Percentiles rank a stretch among this genome's conserved stretches.
Conservation (phyloP, 2,113 vertebrate species). For the Uria aalge region DNA sequence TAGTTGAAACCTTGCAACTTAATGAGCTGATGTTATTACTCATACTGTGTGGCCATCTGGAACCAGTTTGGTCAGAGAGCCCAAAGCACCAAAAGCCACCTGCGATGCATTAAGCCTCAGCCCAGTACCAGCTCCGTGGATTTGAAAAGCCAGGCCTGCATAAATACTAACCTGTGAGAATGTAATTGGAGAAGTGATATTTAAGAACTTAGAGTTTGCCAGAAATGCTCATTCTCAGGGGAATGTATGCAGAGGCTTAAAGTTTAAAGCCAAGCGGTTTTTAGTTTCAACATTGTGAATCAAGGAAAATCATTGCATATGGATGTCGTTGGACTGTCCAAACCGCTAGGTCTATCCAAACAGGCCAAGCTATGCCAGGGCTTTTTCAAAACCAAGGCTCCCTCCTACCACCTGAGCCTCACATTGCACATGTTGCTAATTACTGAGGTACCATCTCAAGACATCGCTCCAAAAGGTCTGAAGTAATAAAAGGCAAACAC, state of each 20-base stretch:
- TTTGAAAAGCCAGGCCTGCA: conserved; percentile 72
- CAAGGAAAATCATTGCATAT: conserved; percentile 60
- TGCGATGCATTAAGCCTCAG: conserved; percentile 80
- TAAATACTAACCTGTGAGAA: conserved; percentile 78
- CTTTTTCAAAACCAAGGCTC: neutral
- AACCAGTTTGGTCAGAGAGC: conserved; percentile 77
- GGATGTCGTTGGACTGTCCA: conserved; percentile 56
- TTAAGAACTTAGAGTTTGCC: conserved; percentile 75
- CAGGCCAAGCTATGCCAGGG: conserved; percentile 4
- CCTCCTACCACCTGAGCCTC: conserved; percentile 20
- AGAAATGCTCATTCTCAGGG: conserved; percentile 71
- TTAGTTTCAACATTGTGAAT: conserved; percentile 72
- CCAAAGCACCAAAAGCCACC: conserved; percentile 74
- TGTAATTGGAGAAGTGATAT: conserved; percentile 83
- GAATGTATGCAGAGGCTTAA: conserved; percentile 72
- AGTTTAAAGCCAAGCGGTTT: conserved; percentile 72
- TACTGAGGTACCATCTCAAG: neutral
- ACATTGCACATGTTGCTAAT: neutral
- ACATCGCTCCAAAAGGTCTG: neutral
- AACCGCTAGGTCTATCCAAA: neutral
- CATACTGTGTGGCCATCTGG: conserved; percentile 82
- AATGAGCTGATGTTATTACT: conserved; percentile 76
- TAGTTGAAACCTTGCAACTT: conserved; percentile 70
- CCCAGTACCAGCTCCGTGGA: conserved; percentile 67
- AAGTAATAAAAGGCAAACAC: neutral